Evolutionary conservation across 2,888 invertebrate genomes (phyloP).

Genomic region (Tuta absoluta): DNA sequence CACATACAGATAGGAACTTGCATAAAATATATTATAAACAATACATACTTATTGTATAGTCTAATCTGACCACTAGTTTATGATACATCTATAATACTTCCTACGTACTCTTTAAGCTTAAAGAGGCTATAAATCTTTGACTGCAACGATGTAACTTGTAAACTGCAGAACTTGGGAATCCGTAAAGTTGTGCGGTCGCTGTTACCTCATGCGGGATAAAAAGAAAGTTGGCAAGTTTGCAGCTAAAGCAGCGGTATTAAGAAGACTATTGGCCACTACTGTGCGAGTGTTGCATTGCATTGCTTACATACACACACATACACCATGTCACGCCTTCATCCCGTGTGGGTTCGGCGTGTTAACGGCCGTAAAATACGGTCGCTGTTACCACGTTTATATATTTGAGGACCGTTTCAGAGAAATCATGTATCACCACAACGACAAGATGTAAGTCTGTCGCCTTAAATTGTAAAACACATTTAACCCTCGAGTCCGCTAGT

Average conservation of each 20-base stretch:
- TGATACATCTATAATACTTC: neutral
- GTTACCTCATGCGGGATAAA: slow-evolving; percentile 1
- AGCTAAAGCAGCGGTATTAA: slow-evolving; percentile 1
- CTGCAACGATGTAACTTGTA: neutral
- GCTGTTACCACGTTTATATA: too few relatives aligned
- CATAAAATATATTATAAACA: too few relatives aligned
- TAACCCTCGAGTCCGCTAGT: too few relatives aligned
- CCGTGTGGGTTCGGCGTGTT: too few relatives aligned
- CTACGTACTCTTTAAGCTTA: neutral
- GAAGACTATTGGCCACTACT: neutral
- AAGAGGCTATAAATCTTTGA: slow-evolving; percentile 3
- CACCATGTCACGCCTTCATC: too few relatives aligned
- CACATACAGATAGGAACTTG: too few relatives aligned
- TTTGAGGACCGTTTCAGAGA: too few relatives aligned
- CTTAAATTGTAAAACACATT: too few relatives aligned
- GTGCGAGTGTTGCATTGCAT: neutral
- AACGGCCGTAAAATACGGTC: too few relatives aligned
- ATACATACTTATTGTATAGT: too few relatives aligned
- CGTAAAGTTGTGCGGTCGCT: neutral
- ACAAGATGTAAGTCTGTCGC: too few relatives aligned
- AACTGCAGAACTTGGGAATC: neutral
- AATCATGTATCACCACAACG: too few relatives aligned
- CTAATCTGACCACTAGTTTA: neutral
- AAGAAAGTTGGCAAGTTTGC: slow-evolving; percentile 4
- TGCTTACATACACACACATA: neutral